Base-by-base conservation (phyloP, 2,113 vertebrate species). In the Cryptomyrus ogoouensis region DNA sequence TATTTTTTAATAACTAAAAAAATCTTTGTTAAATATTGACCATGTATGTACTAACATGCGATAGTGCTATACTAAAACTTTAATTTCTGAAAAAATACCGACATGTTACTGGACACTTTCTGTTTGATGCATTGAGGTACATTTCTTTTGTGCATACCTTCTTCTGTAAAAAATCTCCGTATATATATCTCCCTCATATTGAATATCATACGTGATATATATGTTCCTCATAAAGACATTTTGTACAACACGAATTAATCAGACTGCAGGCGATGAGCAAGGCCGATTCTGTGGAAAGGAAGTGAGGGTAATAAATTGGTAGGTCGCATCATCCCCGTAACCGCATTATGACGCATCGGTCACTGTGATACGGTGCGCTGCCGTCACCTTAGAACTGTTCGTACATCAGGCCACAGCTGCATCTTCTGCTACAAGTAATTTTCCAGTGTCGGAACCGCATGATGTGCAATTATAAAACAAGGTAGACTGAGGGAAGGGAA, bases 301-400 rank as follows among this genome's bases (percentile, higher is more conserved):
- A 93, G 93, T 92, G 89, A 91, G 92, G 53, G 77, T 90, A 93
- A 94, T 93, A 95, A 95, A 92, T 91, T 93, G 93, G 92, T 90
- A 93, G 94, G 91, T 93, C 93, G 93, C 94, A 94, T 93, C 94
- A 92, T 94, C 93, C 90, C 90, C 87, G 93, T 95, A 96, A 96
- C 96, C 96, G 96, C 96, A 96, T 96, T 96, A 96, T 96, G 96
- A 96, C 96, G 96, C 95, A 95, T 90, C 91, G 93, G 92, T 93
- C 93, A 94, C 44, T 58, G 90, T 93, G 91, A 93, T 87, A 92
- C 88, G 90, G 93, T 77, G 90, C 90, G 89, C 47, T 88, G 85
- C 70, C 88, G 93, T 91, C 89, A 90, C 90, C 90, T 86, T 84
- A 89, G 77, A 90, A 74, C 27, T 44, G 53, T 83, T 13, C 83